A percentile compares a stretch with the other conserved stretches of the same genome.
These are phyloP conservation scores for Sebastes itinus DNA, from an alignment of 2,797 vertebrate genomes.

Conservation along the genomic window DNA sequence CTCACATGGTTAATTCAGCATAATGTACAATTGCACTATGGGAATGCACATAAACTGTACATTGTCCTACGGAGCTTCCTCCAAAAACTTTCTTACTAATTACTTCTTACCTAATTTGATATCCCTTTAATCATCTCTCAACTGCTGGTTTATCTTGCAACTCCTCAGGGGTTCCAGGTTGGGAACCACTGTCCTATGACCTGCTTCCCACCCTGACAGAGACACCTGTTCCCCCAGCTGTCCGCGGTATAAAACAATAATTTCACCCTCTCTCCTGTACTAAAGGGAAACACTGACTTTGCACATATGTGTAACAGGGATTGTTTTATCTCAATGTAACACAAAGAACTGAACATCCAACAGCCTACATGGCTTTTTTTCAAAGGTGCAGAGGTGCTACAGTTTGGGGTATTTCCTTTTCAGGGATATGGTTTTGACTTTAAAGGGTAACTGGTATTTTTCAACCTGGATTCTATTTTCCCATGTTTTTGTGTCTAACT, in stretches of 20 bases:
- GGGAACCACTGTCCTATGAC: constrained; percentile 1
- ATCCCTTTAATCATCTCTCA: neutral
- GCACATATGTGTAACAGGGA: neutral
- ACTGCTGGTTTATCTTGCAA: neutral
- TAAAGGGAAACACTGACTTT: constrained; percentile 10
- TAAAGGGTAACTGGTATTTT: neutral
- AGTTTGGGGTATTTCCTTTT: constrained; percentile 24
- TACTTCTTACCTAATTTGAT: neutral
- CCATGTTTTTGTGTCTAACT: neutral
- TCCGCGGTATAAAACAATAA: neutral
- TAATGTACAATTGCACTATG: neutral
- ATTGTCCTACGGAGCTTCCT: neutral
- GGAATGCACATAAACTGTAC: neutral
- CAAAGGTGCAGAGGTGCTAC: constrained; percentile 38
- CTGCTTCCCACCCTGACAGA: neutral
- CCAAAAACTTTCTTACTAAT: no score
- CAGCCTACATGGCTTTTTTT: constrained; percentile 8
- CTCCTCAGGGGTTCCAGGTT: neutral
- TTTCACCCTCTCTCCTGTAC: neutral
- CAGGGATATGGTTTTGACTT: constrained; percentile 23
- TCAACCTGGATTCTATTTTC: neutral
- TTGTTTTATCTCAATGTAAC: neutral
- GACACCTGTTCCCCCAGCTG: neutral
- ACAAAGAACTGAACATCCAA: neutral
- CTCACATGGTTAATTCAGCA: neutral